Conservation (phyloP, 2,797 vertebrate species). For the Neomorphus geoffroyi region DNA sequence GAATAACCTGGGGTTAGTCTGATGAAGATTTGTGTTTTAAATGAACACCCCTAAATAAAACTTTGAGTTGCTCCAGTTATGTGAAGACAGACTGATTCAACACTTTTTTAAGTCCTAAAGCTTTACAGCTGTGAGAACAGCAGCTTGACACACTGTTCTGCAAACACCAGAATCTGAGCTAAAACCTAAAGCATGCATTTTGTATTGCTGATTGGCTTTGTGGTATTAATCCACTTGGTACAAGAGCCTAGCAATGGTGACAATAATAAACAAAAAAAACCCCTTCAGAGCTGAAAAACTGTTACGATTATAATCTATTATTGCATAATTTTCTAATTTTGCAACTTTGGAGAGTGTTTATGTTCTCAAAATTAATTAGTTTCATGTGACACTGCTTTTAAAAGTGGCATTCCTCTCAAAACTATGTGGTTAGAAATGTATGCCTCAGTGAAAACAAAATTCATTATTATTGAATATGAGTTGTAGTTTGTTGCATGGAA, state of each 20-base stretch:
- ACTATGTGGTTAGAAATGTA: conserved; percentile 31
- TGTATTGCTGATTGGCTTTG: conserved; percentile 2
- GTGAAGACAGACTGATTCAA: conserved; percentile 43
- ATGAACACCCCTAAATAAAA: conserved; percentile 23
- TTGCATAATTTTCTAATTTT: conserved; percentile 46
- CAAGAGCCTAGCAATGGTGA: not conserved
- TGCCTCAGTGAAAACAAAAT: conserved; percentile 15
- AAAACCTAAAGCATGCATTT: conserved; percentile 43
- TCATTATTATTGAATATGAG: conserved; percentile 47
- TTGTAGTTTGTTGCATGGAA: conserved; percentile 50
- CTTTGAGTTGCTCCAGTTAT: not conserved
- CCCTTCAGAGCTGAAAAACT: not conserved
- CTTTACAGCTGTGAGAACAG: conserved; percentile 61
- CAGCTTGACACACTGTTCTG: conserved; percentile 27
- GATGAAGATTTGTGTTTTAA: conserved; percentile 31
- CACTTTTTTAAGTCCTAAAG: conserved; percentile 25
- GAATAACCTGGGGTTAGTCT: conserved; percentile 14
- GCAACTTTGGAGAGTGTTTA: conserved; percentile 45
- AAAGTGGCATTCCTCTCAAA: conserved; percentile 40
- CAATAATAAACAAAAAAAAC: not conserved
- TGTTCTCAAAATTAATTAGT: conserved; percentile 63
- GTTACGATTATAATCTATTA: not conserved
- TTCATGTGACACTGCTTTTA: conserved; percentile 44
- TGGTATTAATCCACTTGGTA: not conserved
- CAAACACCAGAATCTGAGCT: conserved; percentile 45